phyloP scores from a whole-genome alignment of 2,113 vertebrate species.

The Gavia stellata region DNA sequence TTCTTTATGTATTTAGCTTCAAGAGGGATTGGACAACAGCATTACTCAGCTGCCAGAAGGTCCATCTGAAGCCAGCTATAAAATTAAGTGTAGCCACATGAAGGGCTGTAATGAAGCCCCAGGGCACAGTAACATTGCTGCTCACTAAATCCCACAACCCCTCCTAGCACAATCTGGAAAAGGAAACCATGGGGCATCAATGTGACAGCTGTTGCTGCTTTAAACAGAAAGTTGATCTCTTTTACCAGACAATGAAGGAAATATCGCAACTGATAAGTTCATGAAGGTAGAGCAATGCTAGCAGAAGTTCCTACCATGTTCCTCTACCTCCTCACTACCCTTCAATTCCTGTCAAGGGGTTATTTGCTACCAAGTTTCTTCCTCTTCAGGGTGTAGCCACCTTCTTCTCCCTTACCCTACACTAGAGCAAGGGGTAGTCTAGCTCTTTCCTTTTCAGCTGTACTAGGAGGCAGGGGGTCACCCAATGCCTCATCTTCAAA shows the following conservation, averaged over 20 bases:
- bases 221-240: background rate
- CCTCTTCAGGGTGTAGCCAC: background rate
- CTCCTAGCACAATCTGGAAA: background rate
- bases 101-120: background rate
- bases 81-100: conserved; percentile 13
- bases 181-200: background rate
- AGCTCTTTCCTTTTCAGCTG: background rate
- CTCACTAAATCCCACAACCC: background rate
- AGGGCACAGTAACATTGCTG: background rate
- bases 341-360: background rate
- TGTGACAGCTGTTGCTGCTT: background rate
- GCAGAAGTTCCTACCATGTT: background rate
- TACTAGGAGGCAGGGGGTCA: background rate
- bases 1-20: background rate
- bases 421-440: background rate
- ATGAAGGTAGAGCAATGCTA: background rate
- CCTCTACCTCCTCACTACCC: background rate
- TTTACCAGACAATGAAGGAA: background rate
- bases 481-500: background rate
- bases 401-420: background rate
- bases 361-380: background rate
- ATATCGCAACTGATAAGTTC: background rate
- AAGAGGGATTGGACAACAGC: background rate
- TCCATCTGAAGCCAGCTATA: conserved; percentile 36
- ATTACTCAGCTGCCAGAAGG: background rate